Conservation (phyloP, 2,113 vertebrate species). For the Catharus minimus region DNA sequence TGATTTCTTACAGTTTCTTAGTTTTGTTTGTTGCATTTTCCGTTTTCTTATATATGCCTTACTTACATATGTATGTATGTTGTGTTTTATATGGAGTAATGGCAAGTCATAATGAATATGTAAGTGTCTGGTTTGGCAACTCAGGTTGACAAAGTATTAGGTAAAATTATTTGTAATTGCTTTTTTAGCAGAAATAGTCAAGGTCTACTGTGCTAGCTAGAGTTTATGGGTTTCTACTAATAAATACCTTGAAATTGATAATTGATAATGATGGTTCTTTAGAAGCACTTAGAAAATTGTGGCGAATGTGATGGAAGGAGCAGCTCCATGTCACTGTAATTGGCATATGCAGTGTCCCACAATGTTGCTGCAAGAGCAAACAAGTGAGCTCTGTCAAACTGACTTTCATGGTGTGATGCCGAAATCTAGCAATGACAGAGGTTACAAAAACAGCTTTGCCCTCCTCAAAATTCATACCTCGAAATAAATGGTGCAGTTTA, state of each 20-base stretch:
- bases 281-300: background rate
- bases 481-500: background rate
- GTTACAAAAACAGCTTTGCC: rapidly evolving
- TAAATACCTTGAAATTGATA: background rate
- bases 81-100: background rate
- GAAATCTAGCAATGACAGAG: background rate
- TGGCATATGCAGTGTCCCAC: rapidly evolving
- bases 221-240: background rate
- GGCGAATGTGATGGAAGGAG: background rate
- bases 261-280: background rate
- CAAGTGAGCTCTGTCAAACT: background rate
- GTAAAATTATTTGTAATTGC: background rate
- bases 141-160: background rate
- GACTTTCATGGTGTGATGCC: background rate
- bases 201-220: background rate
- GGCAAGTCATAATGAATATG: background rate
- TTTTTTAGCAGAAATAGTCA: background rate
- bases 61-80: background rate
- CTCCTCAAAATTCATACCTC: background rate
- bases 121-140: background rate
- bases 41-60: background rate
- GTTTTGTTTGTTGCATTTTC: background rate
- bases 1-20: background rate
- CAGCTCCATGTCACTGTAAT: rapidly evolving
- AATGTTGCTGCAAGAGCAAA: background rate